Conservation (phyloP, 2,797 vertebrate species). For the Ataeniobius toweri region DNA sequence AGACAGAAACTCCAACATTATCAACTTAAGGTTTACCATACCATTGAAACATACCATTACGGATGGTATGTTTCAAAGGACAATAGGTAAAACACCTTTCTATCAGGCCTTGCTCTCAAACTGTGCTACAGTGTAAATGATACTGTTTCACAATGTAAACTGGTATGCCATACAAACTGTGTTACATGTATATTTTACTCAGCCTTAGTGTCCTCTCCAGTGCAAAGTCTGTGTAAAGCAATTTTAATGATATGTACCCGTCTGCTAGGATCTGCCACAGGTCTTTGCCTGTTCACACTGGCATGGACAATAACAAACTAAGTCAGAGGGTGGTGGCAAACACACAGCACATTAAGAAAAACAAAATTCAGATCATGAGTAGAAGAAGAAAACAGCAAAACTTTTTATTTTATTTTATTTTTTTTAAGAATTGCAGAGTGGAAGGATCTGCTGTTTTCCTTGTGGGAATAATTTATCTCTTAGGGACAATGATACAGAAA, state of each 20-base stretch:
- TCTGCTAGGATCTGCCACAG: background rate
- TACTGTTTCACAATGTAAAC: background rate
- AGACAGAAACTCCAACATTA: background rate
- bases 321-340: background rate
- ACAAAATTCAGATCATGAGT: background rate
- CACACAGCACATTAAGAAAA: background rate
- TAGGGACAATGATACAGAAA: no score
- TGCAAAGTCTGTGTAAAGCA: background rate
- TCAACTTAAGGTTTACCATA: background rate
- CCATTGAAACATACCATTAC: background rate
- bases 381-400: background rate
- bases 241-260: background rate
- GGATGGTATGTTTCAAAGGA: no score
- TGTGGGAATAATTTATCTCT: background rate
- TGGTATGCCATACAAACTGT: background rate
- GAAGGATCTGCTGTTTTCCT: background rate
- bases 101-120: no score
- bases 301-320: background rate
- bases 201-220: background rate
- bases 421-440: background rate
- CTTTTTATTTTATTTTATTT: background rate
- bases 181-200: background rate
- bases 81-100: no score
- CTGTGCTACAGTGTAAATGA: no score
- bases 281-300: no score